Conservation (phyloP, 2,113 vertebrate species). For the Macquaria ambigua region DNA sequence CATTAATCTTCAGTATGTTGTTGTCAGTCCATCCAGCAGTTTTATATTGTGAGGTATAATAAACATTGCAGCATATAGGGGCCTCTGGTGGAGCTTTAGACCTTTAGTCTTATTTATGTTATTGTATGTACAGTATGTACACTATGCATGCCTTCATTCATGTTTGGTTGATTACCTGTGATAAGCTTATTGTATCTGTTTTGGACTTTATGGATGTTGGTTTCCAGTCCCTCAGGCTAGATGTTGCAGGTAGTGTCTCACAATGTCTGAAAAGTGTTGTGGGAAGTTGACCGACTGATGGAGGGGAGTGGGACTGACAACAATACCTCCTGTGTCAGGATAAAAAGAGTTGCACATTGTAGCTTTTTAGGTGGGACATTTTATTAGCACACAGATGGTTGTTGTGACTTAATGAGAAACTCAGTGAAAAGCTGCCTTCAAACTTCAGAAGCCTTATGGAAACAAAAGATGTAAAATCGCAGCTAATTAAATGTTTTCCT, state of each 20-base stretch:
- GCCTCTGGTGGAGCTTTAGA: neutral
- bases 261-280: neutral
- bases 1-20: no score
- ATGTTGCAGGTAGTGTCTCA: neutral
- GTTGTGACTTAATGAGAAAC: neutral
- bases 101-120: neutral
- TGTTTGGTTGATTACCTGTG: neutral
- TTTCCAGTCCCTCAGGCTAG: neutral
- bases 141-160: neutral
- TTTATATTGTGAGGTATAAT: no score
- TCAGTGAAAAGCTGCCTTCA: neutral
- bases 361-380: neutral
- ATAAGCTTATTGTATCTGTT: neutral
- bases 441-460: neutral
- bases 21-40: no score
- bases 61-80: neutral
- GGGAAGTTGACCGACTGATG: neutral
- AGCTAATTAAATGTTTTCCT: neutral
- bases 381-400: constrained; percentile 1
- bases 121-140: neutral
- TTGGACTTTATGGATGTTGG: neutral
- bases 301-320: neutral
- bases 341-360: neutral
- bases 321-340: neutral
- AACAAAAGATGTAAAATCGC: neutral